Base-by-base conservation (phyloP, 2,113 vertebrate species). In the Cyrtonyx montezumae region DNA sequence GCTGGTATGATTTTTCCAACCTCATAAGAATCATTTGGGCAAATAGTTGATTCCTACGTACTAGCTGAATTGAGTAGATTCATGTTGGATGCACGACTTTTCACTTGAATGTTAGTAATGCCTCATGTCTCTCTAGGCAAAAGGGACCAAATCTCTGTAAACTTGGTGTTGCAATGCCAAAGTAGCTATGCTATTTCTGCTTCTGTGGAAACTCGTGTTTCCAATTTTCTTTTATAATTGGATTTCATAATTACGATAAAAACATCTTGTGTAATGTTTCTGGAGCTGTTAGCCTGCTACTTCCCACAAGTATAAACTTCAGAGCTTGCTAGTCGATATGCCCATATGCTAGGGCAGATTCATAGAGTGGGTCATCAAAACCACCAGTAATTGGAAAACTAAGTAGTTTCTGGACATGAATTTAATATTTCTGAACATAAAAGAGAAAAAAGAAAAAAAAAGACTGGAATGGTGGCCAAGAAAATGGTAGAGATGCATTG, bases 401-500 rank as follows among this genome's bases (percentile, higher is more conserved):
- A 69, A 51, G 73, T 74, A n/a, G 26, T 58, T 95, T 93, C 78
- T 92, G 86, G 73, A 43, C 22, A 21, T 59, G 16, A 85, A 74
- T 84, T 87, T 86, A 73, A 13, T 91, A 78, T n/a, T 5, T 69
- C 71, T 70, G 88, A 88, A 46, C 30, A 53, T 7, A 51, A 87
- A 92, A 86, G 88, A 79, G 7, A 51, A 86, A 91, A 86, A 90
- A 86, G 88, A 79, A 8, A 51, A 86, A 91, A 86, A 90, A 79
- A 51, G 34, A 63, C 46, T 75, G 76, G 59, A 76, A n/a, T 49
- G 34, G 43, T 75, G 34, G 34, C 89, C 84, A 88, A 75, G 65
- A 81, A 58, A 66, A 77, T 32, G 51, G 42, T 34, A 73, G 23
- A 73, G 37, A 16, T n/a, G 19, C 22, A 65, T 85, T 79, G 21